Evolutionary conservation across 92 coral and sea anemone species (phyloP).

Genomic region (Actinernus sp.): DNA sequence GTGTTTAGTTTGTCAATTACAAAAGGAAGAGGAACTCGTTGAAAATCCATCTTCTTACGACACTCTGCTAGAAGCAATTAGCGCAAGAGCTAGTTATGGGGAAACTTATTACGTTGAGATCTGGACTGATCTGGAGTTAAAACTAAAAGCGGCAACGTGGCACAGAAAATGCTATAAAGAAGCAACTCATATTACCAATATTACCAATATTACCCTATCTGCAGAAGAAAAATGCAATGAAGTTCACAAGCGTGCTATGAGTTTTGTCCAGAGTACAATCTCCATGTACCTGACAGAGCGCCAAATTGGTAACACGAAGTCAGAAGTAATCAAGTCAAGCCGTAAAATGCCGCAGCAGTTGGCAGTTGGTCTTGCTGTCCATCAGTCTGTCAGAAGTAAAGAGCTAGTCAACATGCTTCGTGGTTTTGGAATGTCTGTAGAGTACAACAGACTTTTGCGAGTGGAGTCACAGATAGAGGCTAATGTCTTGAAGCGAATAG

Average conservation of each 20-base stretch:
- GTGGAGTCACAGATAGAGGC: slow-evolving; percentile 53
- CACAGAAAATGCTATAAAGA: too few species aligned
- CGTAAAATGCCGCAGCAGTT: slow-evolving; percentile 59
- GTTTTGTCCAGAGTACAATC: slow-evolving; percentile 41
- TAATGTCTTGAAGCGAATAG: slow-evolving; percentile 46
- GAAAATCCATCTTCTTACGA: too few species aligned
- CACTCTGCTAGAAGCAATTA: too few species aligned
- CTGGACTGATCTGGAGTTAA: too few species aligned
- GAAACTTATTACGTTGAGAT: too few species aligned
- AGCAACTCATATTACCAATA: too few species aligned
- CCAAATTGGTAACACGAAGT: slow-evolving; percentile 28
- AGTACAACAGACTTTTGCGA: slow-evolving; percentile 57
- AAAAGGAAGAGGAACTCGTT: too few species aligned
- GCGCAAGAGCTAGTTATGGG: too few species aligned
- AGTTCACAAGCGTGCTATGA: slow-evolving; percentile 53
- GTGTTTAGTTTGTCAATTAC: too few species aligned
- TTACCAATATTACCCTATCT: too few species aligned
- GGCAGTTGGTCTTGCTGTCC: slow-evolving; percentile 45
- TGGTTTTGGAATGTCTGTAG: slow-evolving; percentile 70
- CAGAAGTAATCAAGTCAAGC: slow-evolving; percentile 22
- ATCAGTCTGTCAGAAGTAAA: slow-evolving; percentile 39
- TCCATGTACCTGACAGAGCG: slow-evolving; percentile 53
- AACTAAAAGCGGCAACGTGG: too few species aligned
- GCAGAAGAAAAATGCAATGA: slow-evolving; percentile 54
- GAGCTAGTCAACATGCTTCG: slow-evolving; percentile 27